phyloP scores from a whole-genome alignment of 1,140 invertebrate genomes.

The Sesamia nonagrioides region DNA sequence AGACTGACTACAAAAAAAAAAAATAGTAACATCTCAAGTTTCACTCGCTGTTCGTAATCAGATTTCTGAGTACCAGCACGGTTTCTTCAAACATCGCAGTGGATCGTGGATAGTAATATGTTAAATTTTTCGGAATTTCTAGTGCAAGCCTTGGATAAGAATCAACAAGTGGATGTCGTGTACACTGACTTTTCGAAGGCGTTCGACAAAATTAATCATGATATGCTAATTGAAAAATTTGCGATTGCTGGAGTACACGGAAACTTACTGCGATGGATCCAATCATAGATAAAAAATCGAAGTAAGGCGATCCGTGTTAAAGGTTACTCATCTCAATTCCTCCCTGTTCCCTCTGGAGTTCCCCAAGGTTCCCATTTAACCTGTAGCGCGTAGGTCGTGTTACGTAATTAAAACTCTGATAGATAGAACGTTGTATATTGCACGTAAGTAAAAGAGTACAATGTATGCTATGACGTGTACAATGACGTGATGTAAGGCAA shows the following conservation, averaged over 20 bases:
- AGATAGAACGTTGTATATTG: too few species aligned
- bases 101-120: neutral
- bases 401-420: too few species aligned
- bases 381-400: too few species aligned
- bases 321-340: too few species aligned
- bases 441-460: too few species aligned
- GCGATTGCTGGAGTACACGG: neutral
- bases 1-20: neutral
- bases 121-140: constrained; percentile 5
- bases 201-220: constrained; percentile 7
- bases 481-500: too few species aligned
- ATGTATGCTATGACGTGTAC: too few species aligned
- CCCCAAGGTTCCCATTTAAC: too few species aligned
- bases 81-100: too few species aligned
- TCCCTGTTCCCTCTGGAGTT: too few species aligned
- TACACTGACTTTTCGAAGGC: constrained; percentile 2
- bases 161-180: constrained; percentile 5
- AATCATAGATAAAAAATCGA: neutral
- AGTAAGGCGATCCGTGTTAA: neutral
- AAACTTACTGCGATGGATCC: neutral
- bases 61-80: too few species aligned
- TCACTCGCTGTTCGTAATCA: too few species aligned
- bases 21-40: constrained; percentile 12
- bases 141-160: constrained; percentile 10
- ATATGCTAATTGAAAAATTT: neutral